Base-by-base conservation (phyloP, 2,888 invertebrate genomes). In the Drosophila barbarae region DNA sequence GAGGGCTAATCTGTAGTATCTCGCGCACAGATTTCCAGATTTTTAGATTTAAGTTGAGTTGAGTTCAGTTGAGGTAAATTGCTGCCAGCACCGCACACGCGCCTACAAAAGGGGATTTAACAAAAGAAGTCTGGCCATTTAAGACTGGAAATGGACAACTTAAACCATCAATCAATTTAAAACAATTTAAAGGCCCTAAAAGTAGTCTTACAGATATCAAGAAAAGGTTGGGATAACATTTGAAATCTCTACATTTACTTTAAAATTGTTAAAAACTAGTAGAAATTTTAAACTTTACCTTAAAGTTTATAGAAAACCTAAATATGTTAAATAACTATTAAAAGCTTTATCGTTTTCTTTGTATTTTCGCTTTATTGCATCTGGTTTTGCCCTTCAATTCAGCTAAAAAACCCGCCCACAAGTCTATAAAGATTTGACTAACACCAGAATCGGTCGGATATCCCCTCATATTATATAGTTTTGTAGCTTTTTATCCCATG, bases 1-100 rank as follows among this genome's bases (percentile, higher is more conserved):
- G 46, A 18, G 47, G 42, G 59, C 39, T 69, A 69, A 69, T 69
- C 67, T 63, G 41, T 21, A 64, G 49, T 52, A 71, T 68, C 64
- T 47, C 41, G 21, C 52, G 18, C 42, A 49, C 49, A 69, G 59
- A 66, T 69, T 69, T 59, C 23, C 49, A 58, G 58, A 66, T 69
- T 69, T 69, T 35, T 49, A 64, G 47, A 52, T 71, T 47, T 49
- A 26, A 63, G 50, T 34, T 42, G 64, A 44, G 10, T 41, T 30
- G 41, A 46, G 55, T 56, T 56, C 36, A 54, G 53, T 54, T 46
- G 46, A 32, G 57, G 58, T 30, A 35, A 59, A 46, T 46, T 38
- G 59, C 47, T 63, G 46, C 35, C 60, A 59, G 44, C 23, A 23
- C 13, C 23, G 15, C 21, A 44, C 35, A 60, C 59, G 59, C 35